Base-by-base conservation (phyloP, 2,797 vertebrate genomes). In the Argentina silus region DNA sequence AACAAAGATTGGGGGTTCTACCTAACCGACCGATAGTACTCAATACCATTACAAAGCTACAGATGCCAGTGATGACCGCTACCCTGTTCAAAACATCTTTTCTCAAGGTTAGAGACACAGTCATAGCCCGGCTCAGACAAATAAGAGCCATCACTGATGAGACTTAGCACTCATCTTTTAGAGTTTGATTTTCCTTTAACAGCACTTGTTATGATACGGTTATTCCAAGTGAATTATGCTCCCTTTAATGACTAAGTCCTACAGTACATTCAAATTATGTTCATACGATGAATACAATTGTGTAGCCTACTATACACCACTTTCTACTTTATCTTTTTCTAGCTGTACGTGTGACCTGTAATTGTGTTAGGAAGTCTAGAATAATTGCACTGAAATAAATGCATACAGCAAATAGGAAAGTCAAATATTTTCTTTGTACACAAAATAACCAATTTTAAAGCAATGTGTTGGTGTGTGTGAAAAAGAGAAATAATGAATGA, bases 401-500 rank as follows among this genome's bases (percentile, higher is more conserved):
- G 11, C n/a, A 62, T 36, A 36, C 27, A 36, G 27, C 27, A 36
- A 36, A n/a, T 53, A 53, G 50, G 51, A 61, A 45, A 11, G 7
- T 21, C 6, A 47, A 23, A 69, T 12, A 42, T 77, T 17, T 67
- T 64, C 17, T 60, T 21, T 69, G 14, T 21, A 61, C 45, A 61
- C 55, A 48, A 48, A 62, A 48, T 27, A 61, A 36, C 3, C 17
- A n/a, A 43, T 74, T 66, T 69, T 72, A 75, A 21, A 14, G 23
- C 42, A 75, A 73, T 68, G 71, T 81, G 82, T 78, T 73, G 57
- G 45, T 74, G 63, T 78, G 11, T 62, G 47, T 67, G 73, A 45
- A 78, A 80, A 82, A 74, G 73, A 79, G 80, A 72, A 80, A 81
- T 73, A 72, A 72, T 69, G 68, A 74, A 71, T 85, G 77, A 78